Evolutionary conservation across 2,797 vertebrate genomes (phyloP).

Genomic region (Falco naumanni): DNA sequence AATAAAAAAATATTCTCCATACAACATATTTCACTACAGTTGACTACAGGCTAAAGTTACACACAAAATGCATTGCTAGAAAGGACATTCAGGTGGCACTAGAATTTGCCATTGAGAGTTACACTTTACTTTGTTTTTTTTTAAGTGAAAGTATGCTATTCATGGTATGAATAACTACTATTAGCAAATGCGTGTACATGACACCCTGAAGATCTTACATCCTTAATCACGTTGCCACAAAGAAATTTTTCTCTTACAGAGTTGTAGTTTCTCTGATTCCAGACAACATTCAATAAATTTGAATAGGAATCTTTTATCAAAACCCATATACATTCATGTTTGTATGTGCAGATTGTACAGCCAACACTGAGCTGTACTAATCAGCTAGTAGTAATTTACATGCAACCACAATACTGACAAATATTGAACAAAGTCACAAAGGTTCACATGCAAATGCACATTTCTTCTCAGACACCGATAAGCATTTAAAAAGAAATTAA

Average conservation of each 20-base stretch:
- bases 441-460: not conserved
- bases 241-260: not conserved
- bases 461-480: not conserved
- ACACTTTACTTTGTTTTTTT: not conserved
- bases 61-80: not conserved
- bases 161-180: not conserved
- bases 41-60: not conserved
- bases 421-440: not conserved
- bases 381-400: not conserved
- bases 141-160: not conserved
- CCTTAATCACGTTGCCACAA: not conserved
- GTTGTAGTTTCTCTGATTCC: not conserved
- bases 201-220: not conserved
- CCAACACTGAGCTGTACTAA: not conserved
- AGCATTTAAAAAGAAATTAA: conserved; percentile 1
- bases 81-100: not conserved
- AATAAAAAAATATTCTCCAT: not conserved
- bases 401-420: not conserved
- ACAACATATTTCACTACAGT: not conserved
- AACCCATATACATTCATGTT: not conserved
- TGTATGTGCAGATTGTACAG: not conserved
- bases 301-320: not conserved
- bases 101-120: not conserved
- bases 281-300: not conserved
- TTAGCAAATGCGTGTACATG: not conserved